Conservation (phyloP, 2,888 invertebrate genomes). For the Archips crataeganus region DNA sequence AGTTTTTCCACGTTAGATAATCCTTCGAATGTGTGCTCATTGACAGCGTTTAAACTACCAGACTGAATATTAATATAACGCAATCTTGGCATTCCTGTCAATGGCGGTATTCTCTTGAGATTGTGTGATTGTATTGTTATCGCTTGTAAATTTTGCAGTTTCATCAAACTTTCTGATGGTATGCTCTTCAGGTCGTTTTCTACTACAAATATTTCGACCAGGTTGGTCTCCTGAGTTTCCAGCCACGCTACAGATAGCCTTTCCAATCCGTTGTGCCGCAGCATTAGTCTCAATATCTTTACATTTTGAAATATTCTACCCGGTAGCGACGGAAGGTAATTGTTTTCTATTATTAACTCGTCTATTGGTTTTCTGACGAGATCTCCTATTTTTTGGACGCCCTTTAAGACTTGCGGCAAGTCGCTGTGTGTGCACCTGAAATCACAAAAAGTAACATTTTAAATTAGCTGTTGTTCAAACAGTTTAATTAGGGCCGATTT, state of each 20-base stretch:
- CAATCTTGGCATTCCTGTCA: constrained; percentile 89
- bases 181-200: constrained; percentile 93
- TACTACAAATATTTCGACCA: constrained; percentile 94
- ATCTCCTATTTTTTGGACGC: constrained; percentile 89
- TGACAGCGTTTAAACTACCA: constrained; percentile 87
- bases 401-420: constrained; percentile 90
- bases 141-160: constrained; percentile 91
- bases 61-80: constrained; percentile 91
- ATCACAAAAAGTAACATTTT: constrained; percentile 42
- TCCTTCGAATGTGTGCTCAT: constrained; percentile 89
- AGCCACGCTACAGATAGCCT: constrained; percentile 93
- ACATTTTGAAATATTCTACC: constrained; percentile 92
- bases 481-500: not conserved
- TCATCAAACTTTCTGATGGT: constrained; percentile 91
- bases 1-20: constrained; percentile 91
- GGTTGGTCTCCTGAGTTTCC: constrained; percentile 90
- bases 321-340: constrained; percentile 93
- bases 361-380: constrained; percentile 90
- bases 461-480: not conserved
- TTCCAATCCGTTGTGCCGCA: constrained; percentile 93
- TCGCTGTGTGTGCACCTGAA: constrained; percentile 97
- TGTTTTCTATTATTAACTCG: constrained; percentile 95
- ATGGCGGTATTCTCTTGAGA: constrained; percentile 90
- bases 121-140: constrained; percentile 92
- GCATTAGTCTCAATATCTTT: constrained; percentile 91